phyloP scores from a whole-genome alignment of 2,888 invertebrate genomes.

The Drosophila prostipennis region DNA sequence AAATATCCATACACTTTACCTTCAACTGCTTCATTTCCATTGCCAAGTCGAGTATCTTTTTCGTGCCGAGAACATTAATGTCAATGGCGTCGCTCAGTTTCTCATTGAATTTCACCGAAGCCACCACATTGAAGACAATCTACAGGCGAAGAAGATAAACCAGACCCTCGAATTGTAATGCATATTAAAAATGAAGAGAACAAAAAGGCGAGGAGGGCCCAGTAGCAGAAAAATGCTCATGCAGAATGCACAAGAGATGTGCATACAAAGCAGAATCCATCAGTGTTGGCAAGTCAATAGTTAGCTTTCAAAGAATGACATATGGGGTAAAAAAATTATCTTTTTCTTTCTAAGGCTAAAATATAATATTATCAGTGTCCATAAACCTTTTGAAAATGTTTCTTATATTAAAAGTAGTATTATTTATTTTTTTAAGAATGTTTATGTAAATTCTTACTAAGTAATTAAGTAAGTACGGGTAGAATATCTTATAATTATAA shows the following conservation, averaged over 20 bases:
- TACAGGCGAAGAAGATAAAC: constrained; percentile 49
- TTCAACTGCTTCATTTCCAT: constrained; percentile 84
- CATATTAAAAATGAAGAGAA: constrained; percentile 60
- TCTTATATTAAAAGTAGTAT: too few species aligned
- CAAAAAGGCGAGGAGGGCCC: constrained; percentile 19
- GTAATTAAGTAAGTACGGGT: too few species aligned
- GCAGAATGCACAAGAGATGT: constrained; percentile 69
- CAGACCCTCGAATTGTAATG: constrained; percentile 47
- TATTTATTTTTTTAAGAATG: too few species aligned
- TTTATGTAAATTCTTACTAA: too few species aligned
- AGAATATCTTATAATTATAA: too few species aligned
- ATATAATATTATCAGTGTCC: too few species aligned
- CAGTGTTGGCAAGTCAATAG: constrained; percentile 5
- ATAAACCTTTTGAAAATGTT: too few species aligned
- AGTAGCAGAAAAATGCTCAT: constrained; percentile 34
- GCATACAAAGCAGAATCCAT: constrained; percentile 67
- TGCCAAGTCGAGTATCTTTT: constrained; percentile 84
- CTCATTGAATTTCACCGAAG: constrained; percentile 85
- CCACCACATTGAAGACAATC: constrained; percentile 85
- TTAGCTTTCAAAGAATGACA: too few species aligned
- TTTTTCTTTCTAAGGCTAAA: too few species aligned
- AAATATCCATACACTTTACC: constrained; percentile 62
- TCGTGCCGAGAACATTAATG: constrained; percentile 84
- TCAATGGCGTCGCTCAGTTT: constrained; percentile 84
- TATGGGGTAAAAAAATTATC: too few species aligned